phyloP scores from a whole-genome alignment of 2,113 vertebrate genomes.

The Sorex araneus region DNA sequence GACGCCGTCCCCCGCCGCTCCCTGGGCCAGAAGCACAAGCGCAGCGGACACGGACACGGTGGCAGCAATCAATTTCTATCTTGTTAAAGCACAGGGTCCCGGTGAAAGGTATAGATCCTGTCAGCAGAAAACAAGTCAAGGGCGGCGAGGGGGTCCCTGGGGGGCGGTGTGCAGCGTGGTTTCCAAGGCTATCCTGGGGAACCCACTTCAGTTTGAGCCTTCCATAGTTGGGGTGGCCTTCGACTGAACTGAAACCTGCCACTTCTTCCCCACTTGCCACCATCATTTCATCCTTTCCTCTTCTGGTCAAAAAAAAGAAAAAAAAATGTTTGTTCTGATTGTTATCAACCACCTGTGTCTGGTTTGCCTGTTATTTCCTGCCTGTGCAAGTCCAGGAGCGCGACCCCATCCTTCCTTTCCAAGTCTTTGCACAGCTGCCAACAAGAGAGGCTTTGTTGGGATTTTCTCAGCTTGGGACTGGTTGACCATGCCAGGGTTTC shows the following conservation, averaged over 20 bases:
- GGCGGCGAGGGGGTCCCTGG: conserved; percentile 13
- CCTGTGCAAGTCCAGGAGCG: conserved; percentile 72
- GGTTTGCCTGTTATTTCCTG: conserved; percentile 79
- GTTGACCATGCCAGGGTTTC: conserved; percentile 8
- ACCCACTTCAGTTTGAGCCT: conserved; percentile 27
- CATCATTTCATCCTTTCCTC: conserved; percentile 77
- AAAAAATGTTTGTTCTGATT: conserved; percentile 80
- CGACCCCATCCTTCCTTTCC: conserved; percentile 74
- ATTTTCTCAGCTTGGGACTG: conserved; percentile 47
- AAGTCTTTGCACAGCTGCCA: conserved; percentile 58
- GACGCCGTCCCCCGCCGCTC: background rate
- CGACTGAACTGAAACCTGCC: conserved; percentile 61
- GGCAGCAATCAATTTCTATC: conserved; percentile 79
- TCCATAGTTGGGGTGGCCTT: conserved; percentile 63
- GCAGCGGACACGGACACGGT: background rate
- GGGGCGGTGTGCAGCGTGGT: background rate
- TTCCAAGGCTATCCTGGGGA: background rate
- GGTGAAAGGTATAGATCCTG: conserved; percentile 62
- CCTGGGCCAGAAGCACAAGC: conserved; percentile 3
- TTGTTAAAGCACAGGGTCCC: conserved; percentile 78
- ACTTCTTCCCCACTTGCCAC: background rate
- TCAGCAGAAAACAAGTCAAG: conserved; percentile 70
- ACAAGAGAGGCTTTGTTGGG: conserved; percentile 73
- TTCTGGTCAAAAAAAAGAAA: conserved; percentile 69
- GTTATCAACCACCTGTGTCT: conserved; percentile 85